Conservation (phyloP, 2,113 vertebrate species). For the Protomyctophum bolini region DNA sequence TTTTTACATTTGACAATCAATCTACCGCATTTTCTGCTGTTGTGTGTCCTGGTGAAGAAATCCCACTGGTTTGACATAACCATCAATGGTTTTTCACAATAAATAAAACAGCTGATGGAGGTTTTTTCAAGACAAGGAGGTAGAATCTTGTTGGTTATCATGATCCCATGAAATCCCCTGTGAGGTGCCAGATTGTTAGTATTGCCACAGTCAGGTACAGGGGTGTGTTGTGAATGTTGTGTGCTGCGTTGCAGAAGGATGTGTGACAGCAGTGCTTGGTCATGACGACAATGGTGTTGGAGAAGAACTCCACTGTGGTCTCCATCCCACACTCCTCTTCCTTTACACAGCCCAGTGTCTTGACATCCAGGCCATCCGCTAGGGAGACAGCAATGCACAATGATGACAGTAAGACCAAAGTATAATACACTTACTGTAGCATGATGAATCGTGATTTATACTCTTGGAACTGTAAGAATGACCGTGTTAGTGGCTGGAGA, state of each 20-base stretch:
- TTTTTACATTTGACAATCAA: background rate
- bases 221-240: constrained; percentile 14
- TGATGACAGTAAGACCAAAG: background rate
- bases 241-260: constrained; percentile 68
- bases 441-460: too few relatives aligned
- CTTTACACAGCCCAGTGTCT: constrained; percentile 65
- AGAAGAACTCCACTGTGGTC: constrained; percentile 47
- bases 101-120: too few relatives aligned
- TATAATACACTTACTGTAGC: too few relatives aligned
- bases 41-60: background rate
- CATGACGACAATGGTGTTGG: constrained; percentile 60
- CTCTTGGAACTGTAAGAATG: too few relatives aligned
- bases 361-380: constrained; percentile 64
- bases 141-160: background rate
- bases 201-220: constrained; percentile 33
- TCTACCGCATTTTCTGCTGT: background rate
- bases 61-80: too few relatives aligned
- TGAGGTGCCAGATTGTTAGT: constrained; percentile 29
- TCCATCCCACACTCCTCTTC: constrained; percentile 57
- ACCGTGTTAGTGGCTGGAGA: too few relatives aligned
- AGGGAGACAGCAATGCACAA: constrained; percentile 13
- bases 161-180: constrained; percentile 3
- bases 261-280: constrained; percentile 72
- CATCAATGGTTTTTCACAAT: background rate
- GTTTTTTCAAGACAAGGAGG: too few relatives aligned